phyloP scores from a whole-genome alignment of 2,797 vertebrate genomes.

The Poecilia picta region DNA sequence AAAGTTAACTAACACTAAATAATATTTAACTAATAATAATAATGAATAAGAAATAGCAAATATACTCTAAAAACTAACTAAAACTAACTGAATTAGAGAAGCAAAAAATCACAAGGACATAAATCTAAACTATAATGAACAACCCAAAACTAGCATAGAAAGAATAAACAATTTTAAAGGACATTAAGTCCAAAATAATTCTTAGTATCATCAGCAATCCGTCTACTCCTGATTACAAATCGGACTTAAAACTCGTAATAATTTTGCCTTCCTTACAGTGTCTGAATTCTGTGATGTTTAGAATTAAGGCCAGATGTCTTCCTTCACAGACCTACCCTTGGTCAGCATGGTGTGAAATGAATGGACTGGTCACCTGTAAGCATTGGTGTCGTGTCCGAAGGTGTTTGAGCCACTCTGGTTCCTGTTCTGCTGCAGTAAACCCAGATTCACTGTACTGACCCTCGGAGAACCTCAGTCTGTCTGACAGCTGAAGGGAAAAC shows the following conservation, averaged over 20 bases:
- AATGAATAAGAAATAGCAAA: no score
- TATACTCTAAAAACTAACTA: no score
- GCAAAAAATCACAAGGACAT: no score
- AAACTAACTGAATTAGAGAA: no score
- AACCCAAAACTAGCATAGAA: background rate
- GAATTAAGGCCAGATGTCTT: background rate
- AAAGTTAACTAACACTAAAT: no score
- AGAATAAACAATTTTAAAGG: background rate
- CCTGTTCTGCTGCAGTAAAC: constrained; percentile 51
- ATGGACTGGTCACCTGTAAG: constrained; percentile 74
- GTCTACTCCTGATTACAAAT: background rate
- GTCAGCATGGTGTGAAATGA: background rate
- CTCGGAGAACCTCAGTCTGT: constrained; percentile 85
- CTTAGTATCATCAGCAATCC: background rate
- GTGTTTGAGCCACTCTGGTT: constrained; percentile 85
- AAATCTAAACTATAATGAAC: no score
- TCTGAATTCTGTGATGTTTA: background rate
- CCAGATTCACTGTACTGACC: constrained; percentile 77
- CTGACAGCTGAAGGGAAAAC: constrained; percentile 81
- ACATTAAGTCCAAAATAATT: background rate
- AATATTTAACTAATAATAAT: no score
- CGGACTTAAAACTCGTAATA: background rate
- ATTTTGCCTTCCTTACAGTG: background rate
- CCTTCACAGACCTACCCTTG: background rate
- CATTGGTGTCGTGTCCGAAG: constrained; percentile 70